Evolutionary conservation across 2,797 vertebrate species (phyloP), one percentile per base, ranked within the genome.

Genomic region (Esox lucius): DNA sequence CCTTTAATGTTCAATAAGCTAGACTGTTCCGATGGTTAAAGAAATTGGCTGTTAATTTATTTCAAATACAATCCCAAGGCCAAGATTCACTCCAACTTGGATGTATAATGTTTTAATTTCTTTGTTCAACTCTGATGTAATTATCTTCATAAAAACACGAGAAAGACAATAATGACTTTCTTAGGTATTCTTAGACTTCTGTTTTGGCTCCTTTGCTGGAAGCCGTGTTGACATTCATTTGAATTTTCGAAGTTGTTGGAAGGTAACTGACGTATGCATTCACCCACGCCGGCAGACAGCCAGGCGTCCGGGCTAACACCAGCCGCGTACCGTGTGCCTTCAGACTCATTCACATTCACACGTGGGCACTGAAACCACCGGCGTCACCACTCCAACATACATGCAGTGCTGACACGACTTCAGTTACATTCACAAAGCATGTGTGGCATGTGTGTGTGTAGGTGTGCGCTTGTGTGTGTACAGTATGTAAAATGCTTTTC

Each of bases 161-260:
- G 64, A 19, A 16, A 66, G 31, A 15, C 64, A 31, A 66, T 6
- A 28, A 33, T 66, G 66, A 13, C 35, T 35, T 56, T 61, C 56
- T 48, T 17, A 49, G 2, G 31, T 46, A 46, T 46, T 13, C 42
- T 46, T 46, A 13, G 42, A 13, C 42, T 13, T 46, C 42, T 8
- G 42, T 42, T 7, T 46, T 39, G 35, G 35, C 35, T 39, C 5
- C 28, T 31, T 79, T 76, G 78, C 83, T 78, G 68, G 68, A 65
- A 82, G 61, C n/a, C 69, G 19, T 71, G 66, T 75, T 75, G 68
- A 33, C 80, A 59, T 39, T 68, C 87, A 87, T 81, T 88, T 81
- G 78, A 84, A 75, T 79, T 80, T 85, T 89, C 88, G 84, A 72
- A 79, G 70, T 73, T 74, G 80, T 51, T 75, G 26, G 71, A 81